These are phyloP conservation scores for Zoroaster sp. DNA, from an alignment of 53 echinoderm and acorn worm genomes.

Conservation along the genomic window DNA sequence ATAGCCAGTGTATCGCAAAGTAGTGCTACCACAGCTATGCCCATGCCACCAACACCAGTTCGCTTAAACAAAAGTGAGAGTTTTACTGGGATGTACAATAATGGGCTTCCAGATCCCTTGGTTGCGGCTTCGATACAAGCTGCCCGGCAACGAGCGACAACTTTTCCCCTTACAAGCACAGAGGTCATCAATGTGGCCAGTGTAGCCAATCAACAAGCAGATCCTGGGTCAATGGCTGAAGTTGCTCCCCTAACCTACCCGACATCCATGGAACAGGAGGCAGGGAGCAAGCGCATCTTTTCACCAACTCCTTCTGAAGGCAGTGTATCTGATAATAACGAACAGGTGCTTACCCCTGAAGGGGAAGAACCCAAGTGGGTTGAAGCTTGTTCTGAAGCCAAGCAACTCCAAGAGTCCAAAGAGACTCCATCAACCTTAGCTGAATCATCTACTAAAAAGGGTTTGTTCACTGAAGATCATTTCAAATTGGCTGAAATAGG, in stretches of 20 bases:
- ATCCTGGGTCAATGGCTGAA: not conserved
- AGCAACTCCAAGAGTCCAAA: not conserved
- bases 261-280: not conserved
- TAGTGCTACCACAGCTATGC: not conserved
- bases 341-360: constrained; percentile 2
- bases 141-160: constrained; percentile 20
- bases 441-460: constrained; percentile 23
- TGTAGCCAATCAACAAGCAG: not conserved
- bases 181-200: not conserved
- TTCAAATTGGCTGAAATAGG: constrained; percentile 46
- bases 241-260: not conserved
- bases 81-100: not conserved
- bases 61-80: constrained; percentile 39
- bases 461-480: constrained; percentile 30
- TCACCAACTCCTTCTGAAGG: constrained; percentile 33
- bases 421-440: not conserved
- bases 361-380: constrained; percentile 17
- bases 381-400: not conserved
- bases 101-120: constrained; percentile 14
- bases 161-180: not conserved
- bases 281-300: not conserved
- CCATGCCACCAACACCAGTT: constrained; percentile 11
- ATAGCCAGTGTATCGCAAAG: not conserved
- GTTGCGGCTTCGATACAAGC: not conserved
- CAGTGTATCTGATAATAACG: constrained; percentile 1